A percentile compares a stretch with the other conserved stretches of the same genome.
phyloP scores from a whole-genome alignment of 2,113 vertebrate genomes.

The Catharus minimus region DNA sequence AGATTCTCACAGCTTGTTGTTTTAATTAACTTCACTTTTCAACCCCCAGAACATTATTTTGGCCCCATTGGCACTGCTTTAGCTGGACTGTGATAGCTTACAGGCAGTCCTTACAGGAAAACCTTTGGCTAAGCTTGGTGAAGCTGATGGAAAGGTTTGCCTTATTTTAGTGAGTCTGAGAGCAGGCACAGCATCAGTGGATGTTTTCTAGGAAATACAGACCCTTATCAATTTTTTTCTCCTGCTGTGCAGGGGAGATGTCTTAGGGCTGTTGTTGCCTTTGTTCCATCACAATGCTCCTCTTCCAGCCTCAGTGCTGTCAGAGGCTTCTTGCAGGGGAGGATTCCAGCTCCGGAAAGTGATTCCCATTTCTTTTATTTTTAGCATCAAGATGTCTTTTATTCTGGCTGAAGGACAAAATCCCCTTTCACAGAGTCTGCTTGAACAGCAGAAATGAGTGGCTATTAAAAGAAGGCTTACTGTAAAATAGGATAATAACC shows the following conservation, averaged over 20 bases:
- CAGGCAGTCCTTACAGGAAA: background rate
- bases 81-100: background rate
- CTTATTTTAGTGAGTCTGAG: background rate
- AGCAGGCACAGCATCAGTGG: background rate
- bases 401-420: conserved; percentile 68
- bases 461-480: conserved; percentile 62
- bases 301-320: conserved; percentile 21
- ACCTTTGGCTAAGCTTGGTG: background rate
- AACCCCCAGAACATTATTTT: background rate
- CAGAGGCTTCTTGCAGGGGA: conserved; percentile 47
- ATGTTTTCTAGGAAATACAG: conserved; percentile 14
- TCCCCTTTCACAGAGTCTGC: conserved; percentile 46
- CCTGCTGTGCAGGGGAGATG: conserved; percentile 4
- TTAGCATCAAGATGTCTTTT: conserved; percentile 68
- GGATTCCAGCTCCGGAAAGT: conserved; percentile 58
- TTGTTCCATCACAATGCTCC: background rate
- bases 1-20: background rate
- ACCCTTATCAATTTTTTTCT: conserved; percentile 15
- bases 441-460: conserved; percentile 60
- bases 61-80: background rate
- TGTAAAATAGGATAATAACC: conserved; percentile 60
- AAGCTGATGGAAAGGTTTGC: background rate
- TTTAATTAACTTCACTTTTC: background rate
- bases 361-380: conserved; percentile 65
- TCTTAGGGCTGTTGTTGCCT: conserved; percentile 36